Base-by-base conservation (phyloP, 2,888 invertebrate genomes). In the Mimumesa dahlbomi region DNA sequence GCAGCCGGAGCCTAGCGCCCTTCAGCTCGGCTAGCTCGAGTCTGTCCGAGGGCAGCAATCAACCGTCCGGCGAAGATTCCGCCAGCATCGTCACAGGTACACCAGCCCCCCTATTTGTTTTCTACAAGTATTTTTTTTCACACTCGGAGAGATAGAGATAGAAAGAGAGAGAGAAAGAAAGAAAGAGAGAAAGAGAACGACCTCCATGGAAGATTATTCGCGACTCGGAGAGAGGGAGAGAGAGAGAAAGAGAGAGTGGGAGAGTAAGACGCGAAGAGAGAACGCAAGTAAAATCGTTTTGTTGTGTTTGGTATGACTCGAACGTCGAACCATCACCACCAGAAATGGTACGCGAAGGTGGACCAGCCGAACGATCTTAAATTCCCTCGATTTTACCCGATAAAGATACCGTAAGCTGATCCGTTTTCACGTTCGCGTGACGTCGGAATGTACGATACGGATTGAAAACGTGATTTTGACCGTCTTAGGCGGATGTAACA, bases 1-100 rank as follows among this genome's bases (percentile, higher is more conserved):
- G 96, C 86, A 95, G 95, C 90, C 92, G 96, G 79, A 93, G 93
- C 87, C 91, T 93, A 81, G 93, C 93, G 79, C 95, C 95, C 82
- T 97, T 96, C 93, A 96, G 96, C 89, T 97, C 96, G 72, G 96
- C 96, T 75, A 96, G 96, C 84, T 96, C 96, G 86, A 96, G 96
- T 90, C 92, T 96, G 86, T 95, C 95, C 87, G 95, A 95, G 84
- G 92, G 92, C 82, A 92, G 92, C 85, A 89, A 89, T 83, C 89
- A 89, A 79, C 89, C 89, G 72, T 89, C 89, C 83, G 88, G 88
- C 73, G 89, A 89, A 83, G 89, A 95, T 84, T 91, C 92, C 87
- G 96, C 95, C 90, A 95, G 95, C 92, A 95, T 95, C 89, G 93
- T 95, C 85, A 96, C 96, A 95, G 96, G 96, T 95, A 94, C 90